Percentiles rank a stretch among this genome's conserved stretches.
phyloP scores from a whole-genome alignment of 2,888 invertebrate species.

The Diaprepes abbreviatus region DNA sequence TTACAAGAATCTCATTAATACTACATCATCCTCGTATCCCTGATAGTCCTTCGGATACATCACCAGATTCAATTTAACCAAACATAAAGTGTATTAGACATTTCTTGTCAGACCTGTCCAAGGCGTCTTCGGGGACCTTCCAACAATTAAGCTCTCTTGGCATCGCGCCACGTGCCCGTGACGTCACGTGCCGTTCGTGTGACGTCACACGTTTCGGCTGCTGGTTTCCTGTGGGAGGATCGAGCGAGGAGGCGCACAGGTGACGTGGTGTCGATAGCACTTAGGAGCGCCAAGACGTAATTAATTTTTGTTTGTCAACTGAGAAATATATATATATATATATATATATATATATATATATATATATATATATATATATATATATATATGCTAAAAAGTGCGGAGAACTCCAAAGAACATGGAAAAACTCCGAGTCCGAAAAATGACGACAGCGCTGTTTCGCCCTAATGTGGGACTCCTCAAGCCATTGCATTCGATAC shows the following conservation, averaged over 20 bases:
- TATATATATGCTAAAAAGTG: too few species aligned
- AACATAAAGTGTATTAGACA: background rate
- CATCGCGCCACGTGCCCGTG: constrained; percentile 20
- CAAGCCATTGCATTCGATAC: too few species aligned
- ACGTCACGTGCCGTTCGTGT: constrained; percentile 21
- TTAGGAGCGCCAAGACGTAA: background rate
- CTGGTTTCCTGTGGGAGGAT: constrained; percentile 19
- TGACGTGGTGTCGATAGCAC: constrained; percentile 30
- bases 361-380: too few species aligned
- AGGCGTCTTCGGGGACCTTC: background rate
- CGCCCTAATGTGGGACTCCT: too few species aligned
- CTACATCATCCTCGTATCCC: too few species aligned
- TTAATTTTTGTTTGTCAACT: background rate
- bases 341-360: too few species aligned
- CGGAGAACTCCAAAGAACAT: too few species aligned
- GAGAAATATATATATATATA: too few species aligned
- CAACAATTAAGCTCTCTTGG: constrained; percentile 17
- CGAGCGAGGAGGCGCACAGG: constrained; percentile 3
- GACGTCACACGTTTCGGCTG: constrained; percentile 22
- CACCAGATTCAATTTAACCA: background rate
- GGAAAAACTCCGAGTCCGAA: too few species aligned
- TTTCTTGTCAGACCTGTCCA: background rate
- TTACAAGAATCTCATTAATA: too few species aligned
- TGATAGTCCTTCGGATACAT: too few species aligned
- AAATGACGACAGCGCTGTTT: too few species aligned